Conservation (phyloP, 2,888 invertebrate species). For the Cactoblastis cactorum region DNA sequence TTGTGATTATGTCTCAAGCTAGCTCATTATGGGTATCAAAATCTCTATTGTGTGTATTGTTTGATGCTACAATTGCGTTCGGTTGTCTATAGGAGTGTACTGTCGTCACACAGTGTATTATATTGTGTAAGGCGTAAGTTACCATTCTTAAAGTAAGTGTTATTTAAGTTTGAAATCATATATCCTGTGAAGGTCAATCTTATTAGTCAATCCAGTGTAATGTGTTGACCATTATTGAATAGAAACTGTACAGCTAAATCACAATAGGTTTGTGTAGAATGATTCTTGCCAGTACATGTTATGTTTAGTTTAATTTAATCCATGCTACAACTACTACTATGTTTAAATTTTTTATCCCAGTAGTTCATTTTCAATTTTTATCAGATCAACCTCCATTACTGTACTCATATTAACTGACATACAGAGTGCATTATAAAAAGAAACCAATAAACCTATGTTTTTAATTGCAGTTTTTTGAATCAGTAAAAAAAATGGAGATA, state of each 20-base stretch:
- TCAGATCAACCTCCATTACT: neutral
- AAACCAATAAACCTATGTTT: too few species aligned
- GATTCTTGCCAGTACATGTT: too few species aligned
- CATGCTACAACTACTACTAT: too few species aligned
- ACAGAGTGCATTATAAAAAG: too few species aligned
- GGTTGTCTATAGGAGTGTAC: neutral
- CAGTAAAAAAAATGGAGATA: constrained; percentile 58
- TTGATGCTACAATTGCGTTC: neutral
- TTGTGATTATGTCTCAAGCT: neutral
- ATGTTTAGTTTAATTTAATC: too few species aligned
- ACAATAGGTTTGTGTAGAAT: too few species aligned
- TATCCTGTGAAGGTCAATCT: constrained; percentile 1
- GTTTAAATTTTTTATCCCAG: too few species aligned
- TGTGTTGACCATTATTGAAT: too few species aligned
- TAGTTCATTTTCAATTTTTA: too few species aligned
- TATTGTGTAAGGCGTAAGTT: neutral
- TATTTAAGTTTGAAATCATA: neutral
- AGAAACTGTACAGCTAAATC: too few species aligned
- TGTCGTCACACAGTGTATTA: neutral
- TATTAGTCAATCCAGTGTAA: neutral
- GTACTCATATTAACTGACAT: too few species aligned
- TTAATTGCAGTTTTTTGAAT: too few species aligned
- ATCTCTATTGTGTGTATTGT: neutral
- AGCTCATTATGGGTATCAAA: neutral
- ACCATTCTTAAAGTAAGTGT: constrained; percentile 1